A percentile compares a stretch with the other conserved stretches of the same genome.
These are phyloP conservation scores for Papilio aristodemus DNA, from an alignment of 1,140 invertebrate genomes.

Conservation along the genomic window DNA sequence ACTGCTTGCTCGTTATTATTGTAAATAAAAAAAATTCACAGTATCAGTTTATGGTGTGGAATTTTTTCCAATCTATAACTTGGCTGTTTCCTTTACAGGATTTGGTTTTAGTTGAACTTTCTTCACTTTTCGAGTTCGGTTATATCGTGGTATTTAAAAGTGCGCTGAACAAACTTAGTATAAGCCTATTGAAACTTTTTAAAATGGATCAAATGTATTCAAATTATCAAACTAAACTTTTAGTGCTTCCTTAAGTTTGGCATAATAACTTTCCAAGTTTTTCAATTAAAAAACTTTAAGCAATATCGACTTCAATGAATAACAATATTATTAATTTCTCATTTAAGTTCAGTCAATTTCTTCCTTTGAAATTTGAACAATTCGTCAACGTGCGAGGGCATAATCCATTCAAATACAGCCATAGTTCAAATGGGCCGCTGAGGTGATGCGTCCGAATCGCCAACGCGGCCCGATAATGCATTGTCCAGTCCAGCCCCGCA, in stretches of 20 bases:
- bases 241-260: not conserved
- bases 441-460: constrained; percentile 67
- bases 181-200: not conserved
- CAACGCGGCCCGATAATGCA: constrained; percentile 69
- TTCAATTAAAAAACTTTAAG: constrained; percentile 3
- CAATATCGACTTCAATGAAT: not conserved
- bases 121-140: not conserved
- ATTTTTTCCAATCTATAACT: too few species aligned
- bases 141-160: not conserved
- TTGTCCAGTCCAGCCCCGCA: constrained; percentile 73
- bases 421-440: constrained; percentile 65
- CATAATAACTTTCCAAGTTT: constrained; percentile 4
- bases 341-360: not conserved
- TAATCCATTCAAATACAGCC: constrained; percentile 35
- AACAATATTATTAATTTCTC: not conserved
- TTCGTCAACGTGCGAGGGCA: constrained; percentile 8
- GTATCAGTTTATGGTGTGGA: too few species aligned
- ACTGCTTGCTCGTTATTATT: too few species aligned
- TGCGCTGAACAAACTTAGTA: not conserved
- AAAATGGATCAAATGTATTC: not conserved
- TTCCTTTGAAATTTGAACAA: not conserved
- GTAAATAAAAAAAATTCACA: too few species aligned
- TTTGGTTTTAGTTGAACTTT: too few species aligned
- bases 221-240: not conserved
- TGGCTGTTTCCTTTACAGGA: too few species aligned